phyloP scores from a whole-genome alignment of 2,113 vertebrate genomes.

The Lonchura striata region DNA sequence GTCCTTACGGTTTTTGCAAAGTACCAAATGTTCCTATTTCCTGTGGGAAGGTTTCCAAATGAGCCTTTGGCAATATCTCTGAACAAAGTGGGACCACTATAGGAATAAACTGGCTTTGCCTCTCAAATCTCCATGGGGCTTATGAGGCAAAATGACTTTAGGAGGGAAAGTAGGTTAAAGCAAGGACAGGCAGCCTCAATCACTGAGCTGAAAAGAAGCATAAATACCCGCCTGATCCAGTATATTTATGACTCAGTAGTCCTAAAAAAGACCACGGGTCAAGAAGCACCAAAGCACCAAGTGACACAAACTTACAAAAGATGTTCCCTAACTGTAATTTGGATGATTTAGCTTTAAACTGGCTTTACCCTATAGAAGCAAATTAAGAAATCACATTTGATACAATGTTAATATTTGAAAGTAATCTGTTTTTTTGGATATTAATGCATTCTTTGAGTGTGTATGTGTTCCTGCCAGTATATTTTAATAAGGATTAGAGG shows the following conservation, averaged over 20 bases:
- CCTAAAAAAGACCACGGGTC: background rate
- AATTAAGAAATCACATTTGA: background rate
- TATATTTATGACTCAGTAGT: background rate
- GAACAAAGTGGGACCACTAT: conserved; percentile 12
- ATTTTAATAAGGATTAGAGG: background rate
- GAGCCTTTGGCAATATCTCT: conserved; percentile 59
- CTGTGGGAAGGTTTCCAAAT: conserved; percentile 45
- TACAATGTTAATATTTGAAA: background rate
- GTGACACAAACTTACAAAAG: background rate
- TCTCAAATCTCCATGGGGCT: conserved; percentile 51
- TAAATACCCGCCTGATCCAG: background rate
- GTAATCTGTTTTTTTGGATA: background rate
- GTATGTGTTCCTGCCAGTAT: background rate
- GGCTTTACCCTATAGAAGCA: background rate
- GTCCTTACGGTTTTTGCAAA: background rate
- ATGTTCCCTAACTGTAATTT: background rate
- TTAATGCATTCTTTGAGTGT: background rate
- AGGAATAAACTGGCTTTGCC: conserved; percentile 67
- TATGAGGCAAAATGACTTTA: conserved; percentile 38
- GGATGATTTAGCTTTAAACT: background rate
- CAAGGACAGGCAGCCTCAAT: conserved; percentile 33
- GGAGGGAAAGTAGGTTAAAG: conserved; percentile 58
- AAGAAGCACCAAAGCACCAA: background rate
- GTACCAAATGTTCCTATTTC: conserved; percentile 27
- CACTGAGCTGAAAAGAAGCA: background rate